Conservation (phyloP, 2,888 invertebrate species). For the Protonemura montana region DNA sequence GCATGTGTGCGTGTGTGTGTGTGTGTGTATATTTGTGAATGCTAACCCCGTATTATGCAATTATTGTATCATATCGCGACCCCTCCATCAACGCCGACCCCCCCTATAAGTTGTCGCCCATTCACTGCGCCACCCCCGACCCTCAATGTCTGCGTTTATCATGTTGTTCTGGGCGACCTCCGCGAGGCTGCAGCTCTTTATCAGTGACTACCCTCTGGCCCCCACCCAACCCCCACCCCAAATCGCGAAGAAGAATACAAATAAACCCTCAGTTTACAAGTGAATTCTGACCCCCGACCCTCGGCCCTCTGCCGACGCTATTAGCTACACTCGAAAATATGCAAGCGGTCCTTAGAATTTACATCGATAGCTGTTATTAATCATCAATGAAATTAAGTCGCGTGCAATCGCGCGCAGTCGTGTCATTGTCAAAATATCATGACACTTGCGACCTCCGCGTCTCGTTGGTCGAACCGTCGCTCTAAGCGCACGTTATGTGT, state of each 20-base stretch:
- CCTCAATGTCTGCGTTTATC: neutral
- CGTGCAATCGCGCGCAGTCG: no score
- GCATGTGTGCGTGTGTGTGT: neutral
- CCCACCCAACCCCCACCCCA: constrained; percentile 1
- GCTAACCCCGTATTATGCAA: neutral
- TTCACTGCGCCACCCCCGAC: neutral
- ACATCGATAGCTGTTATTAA: neutral
- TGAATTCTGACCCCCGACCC: neutral
- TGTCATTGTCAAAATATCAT: constrained; percentile 15
- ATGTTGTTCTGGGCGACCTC: neutral
- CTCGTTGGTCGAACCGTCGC: neutral
- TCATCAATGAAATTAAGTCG: constrained; percentile 17
- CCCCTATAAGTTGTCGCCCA: neutral
- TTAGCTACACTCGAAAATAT: constrained; percentile 13
- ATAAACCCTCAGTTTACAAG: constrained; percentile 19
- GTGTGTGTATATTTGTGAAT: neutral
- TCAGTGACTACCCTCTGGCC: no score
- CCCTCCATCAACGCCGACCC: neutral
- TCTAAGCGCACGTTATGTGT: neutral
- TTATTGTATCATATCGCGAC: constrained; percentile 18
- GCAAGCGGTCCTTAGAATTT: neutral
- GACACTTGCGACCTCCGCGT: neutral
- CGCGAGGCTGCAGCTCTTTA: neutral
- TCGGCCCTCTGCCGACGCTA: neutral
- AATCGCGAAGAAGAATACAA: neutral